Base-by-base conservation (phyloP, 2,113 vertebrate genomes). In the Vireo altiloquus region DNA sequence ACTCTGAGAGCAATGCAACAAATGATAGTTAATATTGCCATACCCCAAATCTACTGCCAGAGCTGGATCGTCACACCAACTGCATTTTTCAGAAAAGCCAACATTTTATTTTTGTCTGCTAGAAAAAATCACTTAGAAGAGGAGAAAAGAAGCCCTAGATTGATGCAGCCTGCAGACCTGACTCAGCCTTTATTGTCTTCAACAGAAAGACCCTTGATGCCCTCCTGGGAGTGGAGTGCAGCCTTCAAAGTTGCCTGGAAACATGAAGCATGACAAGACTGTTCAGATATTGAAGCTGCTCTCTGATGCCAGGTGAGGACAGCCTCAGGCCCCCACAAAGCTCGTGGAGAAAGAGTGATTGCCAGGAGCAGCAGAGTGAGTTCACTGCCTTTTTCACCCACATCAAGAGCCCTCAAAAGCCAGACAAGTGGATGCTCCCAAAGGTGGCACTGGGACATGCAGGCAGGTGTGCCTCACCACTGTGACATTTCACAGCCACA, bases 281-380 rank as follows among this genome's bases (percentile, higher is more conserved):
- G 0, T 54, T 82, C 2, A 2, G 35, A 47, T 78, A 50, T 15
- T 6, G 14, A 87, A 87, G 56, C 21, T 87, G 35, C 24, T 68
- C 47, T 79, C 40, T 35, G 72, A 87, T 56, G 50, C 31, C 64
- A 74, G 42, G 9, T 39, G 50, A 77, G 59, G 60, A 80, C 59
- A 65, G 37, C 31, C 60, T 27, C 59, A 57, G 50, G 30, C 15
- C 53, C 53, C 50, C 87, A 57, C 40, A 82, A 57, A 78, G 37
- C 16, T 44, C 0, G 0, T 15, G 20, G 42, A 93, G n/a, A 59
- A 84, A 49, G 3, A 69, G 4, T 2, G 0, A 52, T 35, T 54
- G 19, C 20, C 60, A 50, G 47, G 52, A 87, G 56, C 65, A 71
- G 25, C 12, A 54, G 30, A n/a, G 9, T 6, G 60, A 87, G 14